Percentiles rank a stretch among this genome's conserved stretches.
These are phyloP conservation scores for Hyperoplus immaculatus DNA, from an alignment of 2,797 vertebrate species.

Conservation along the genomic window DNA sequence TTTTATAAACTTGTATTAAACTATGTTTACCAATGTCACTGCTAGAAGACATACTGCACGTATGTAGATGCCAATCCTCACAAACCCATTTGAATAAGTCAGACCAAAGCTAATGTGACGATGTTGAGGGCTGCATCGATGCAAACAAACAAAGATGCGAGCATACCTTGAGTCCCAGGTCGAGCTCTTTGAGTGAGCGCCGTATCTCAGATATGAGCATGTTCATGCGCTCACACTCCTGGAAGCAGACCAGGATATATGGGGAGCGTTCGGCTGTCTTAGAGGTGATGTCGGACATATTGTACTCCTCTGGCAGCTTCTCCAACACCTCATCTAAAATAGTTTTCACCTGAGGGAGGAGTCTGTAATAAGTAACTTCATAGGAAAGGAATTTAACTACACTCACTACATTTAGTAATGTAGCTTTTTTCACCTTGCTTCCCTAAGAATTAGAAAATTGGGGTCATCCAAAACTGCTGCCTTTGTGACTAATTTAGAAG, in stretches of 20 bases:
- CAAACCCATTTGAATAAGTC: not conserved
- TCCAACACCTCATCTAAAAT: slow-evolving; percentile 85
- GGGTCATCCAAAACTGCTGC: not conserved
- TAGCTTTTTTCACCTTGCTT: not conserved
- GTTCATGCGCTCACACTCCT: slow-evolving; percentile 89
- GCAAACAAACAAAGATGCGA: not conserved
- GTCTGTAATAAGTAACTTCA: not conserved
- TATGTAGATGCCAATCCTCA: not conserved
- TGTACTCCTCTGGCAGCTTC: slow-evolving; percentile 87
- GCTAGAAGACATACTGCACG: not conserved
- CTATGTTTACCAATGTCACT: not conserved
- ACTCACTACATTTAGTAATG: not conserved
- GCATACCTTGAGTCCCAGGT: slow-evolving; percentile 86
- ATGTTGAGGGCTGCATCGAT: not conserved
- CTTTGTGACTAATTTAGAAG: not conserved
- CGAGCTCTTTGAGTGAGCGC: slow-evolving; percentile 86
- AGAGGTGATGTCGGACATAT: slow-evolving; percentile 87
- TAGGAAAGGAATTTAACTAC: not conserved
- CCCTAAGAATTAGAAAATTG: not conserved
- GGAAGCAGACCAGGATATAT: slow-evolving; percentile 87
- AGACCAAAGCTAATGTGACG: not conserved
- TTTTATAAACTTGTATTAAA: slow-evolving; percentile 1
- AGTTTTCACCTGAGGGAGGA: slow-evolving; percentile 81
- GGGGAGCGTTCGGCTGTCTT: slow-evolving; percentile 85
- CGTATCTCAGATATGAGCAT: slow-evolving; percentile 81